These are phyloP conservation scores for Danionella cerebrum DNA, from an alignment of 2,113 vertebrate species.

Conservation along the genomic window DNA sequence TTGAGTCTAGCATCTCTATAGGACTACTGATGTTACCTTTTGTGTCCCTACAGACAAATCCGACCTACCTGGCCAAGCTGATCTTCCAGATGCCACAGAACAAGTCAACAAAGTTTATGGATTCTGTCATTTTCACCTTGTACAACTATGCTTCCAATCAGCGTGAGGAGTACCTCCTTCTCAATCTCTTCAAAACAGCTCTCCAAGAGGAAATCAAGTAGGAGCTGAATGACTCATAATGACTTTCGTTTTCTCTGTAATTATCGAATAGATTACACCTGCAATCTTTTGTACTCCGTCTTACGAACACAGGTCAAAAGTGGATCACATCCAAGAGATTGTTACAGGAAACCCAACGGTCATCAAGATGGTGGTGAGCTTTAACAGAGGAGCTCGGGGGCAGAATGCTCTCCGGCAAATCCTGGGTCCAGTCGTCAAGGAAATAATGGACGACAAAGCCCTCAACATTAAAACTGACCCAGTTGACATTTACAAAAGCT, in stretches of 20 bases:
- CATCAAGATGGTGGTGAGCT: conserved; percentile 99
- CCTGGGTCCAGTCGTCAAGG: conserved; percentile 88
- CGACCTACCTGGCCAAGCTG: conserved; percentile 93
- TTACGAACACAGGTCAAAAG: conserved; percentile 76
- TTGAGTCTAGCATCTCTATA: not conserved
- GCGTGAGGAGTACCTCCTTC: conserved; percentile 88
- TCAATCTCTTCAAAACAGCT: conserved; percentile 91
- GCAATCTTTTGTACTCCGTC: not conserved
- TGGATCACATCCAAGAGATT: conserved; percentile 96
- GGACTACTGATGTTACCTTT: not conserved
- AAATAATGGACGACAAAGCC: conserved; percentile 93
- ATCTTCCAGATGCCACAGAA: conserved; percentile 99
- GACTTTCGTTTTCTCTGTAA: no score
- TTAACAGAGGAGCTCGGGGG: conserved; percentile 90
- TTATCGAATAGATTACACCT: not conserved
- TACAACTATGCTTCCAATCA: conserved; percentile 98
- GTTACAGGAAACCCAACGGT: conserved; percentile 95
- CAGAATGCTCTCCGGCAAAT: conserved; percentile 94
- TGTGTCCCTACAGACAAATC: conserved; percentile 78
- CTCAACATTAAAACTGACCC: conserved; percentile 97
- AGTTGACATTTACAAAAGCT: conserved; percentile 95
- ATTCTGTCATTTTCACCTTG: conserved; percentile 95
- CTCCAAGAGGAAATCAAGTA: conserved; percentile 98
- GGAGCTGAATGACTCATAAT: not conserved
- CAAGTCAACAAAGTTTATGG: conserved; percentile 98